Conservation (phyloP, 2,888 invertebrate genomes). For the Nomada fabriciana region DNA sequence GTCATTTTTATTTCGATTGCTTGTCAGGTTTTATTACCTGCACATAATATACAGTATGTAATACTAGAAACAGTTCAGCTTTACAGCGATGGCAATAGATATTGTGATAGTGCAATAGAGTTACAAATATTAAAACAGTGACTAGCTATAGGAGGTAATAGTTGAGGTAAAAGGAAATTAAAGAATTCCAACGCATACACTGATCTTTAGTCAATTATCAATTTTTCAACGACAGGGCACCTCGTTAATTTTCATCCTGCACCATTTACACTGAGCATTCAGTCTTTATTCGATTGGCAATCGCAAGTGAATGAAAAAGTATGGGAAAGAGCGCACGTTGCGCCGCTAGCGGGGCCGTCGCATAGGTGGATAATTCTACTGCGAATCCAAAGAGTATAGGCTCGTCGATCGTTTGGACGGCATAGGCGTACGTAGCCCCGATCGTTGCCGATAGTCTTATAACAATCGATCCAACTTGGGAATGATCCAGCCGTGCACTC, state of each 20-base stretch:
- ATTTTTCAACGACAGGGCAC: background rate
- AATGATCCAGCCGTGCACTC: constrained; percentile 36
- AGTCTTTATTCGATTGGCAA: background rate
- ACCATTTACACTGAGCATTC: background rate
- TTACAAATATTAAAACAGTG: too few relatives aligned
- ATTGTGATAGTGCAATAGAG: too few relatives aligned
- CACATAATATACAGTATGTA: too few relatives aligned
- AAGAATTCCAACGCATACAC: too few relatives aligned
- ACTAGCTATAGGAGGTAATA: too few relatives aligned
- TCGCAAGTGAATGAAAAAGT: background rate
- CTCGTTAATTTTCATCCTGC: background rate
- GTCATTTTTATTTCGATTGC: background rate
- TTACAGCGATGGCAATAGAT: too few relatives aligned
- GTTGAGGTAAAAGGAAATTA: too few relatives aligned
- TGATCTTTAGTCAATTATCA: background rate
- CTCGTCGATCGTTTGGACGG: constrained; percentile 11
- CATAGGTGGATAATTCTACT: constrained; percentile 30
- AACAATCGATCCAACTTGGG: constrained; percentile 54
- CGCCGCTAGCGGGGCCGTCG: background rate
- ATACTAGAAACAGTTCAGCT: too few relatives aligned
- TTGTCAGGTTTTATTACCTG: too few relatives aligned
- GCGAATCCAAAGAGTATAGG: constrained; percentile 8
- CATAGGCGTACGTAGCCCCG: background rate
- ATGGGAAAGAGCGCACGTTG: background rate
- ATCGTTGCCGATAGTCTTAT: constrained; percentile 16